Evolutionary conservation across 2,113 vertebrate species (phyloP).

Genomic region (Emydocephalus ijimae): DNA sequence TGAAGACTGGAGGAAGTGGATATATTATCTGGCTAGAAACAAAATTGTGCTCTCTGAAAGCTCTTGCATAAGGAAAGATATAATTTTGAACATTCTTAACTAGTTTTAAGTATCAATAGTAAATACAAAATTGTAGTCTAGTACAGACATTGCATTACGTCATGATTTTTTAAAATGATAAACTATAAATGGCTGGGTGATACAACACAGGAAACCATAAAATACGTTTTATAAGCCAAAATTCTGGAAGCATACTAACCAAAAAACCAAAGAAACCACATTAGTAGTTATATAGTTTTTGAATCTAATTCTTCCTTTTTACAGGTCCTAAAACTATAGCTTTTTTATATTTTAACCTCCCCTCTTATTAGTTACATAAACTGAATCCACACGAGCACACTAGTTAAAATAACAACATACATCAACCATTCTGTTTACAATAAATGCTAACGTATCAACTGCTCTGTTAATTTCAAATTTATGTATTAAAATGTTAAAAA

Average conservation of each 20-base stretch:
- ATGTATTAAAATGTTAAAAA: background rate
- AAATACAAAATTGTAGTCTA: background rate
- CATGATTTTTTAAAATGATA: background rate
- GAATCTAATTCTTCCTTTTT: background rate
- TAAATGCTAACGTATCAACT: background rate
- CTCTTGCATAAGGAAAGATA: background rate
- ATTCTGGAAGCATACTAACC: background rate
- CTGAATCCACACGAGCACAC: background rate
- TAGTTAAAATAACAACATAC: background rate
- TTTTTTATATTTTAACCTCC: background rate
- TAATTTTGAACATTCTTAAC: background rate
- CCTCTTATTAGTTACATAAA: background rate
- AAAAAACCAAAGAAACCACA: background rate
- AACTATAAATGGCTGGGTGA: background rate
- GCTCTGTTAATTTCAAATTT: background rate
- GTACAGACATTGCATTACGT: background rate
- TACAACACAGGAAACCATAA: background rate
- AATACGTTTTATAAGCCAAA: background rate
- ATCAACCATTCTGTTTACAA: background rate
- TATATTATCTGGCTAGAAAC: conserved; percentile 64
- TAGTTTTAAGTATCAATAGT: background rate
- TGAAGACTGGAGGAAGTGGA: conserved; percentile 82
- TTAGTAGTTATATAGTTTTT: background rate
- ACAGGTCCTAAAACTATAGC: background rate
- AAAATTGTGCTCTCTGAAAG: conserved; percentile 51